Evolutionary conservation across 2,113 vertebrate species (phyloP).

Genomic region (Entosphenus tridentatus): DNA sequence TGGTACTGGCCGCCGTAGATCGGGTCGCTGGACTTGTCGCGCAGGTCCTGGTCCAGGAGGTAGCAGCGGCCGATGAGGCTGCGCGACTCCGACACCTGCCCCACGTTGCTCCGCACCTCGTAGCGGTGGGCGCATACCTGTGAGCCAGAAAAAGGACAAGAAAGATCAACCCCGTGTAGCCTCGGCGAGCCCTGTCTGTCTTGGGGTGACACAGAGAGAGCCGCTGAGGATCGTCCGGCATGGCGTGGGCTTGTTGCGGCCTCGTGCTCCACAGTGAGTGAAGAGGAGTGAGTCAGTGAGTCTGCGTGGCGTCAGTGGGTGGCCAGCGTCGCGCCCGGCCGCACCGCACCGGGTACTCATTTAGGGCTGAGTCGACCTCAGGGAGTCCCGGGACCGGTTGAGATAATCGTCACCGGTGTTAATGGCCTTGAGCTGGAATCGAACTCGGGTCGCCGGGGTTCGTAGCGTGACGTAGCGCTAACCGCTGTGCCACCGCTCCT

Average conservation of each 20-base stretch:
- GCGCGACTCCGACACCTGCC: slow-evolving; percentile 48
- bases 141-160: background rate
- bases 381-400: too few relatives aligned
- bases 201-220: background rate
- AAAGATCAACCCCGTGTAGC: background rate
- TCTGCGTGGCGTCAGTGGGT: background rate
- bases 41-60: slow-evolving; percentile 62
- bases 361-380: too few relatives aligned
- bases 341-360: too few relatives aligned
- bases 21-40: slow-evolving; percentile 27
- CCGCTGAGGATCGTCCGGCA: background rate
- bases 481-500: too few relatives aligned
- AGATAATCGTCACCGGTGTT: too few relatives aligned
- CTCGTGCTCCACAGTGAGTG: too few relatives aligned
- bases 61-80: slow-evolving; percentile 75
- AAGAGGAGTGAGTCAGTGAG: background rate
- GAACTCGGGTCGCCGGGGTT: too few relatives aligned
- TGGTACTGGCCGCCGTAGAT: slow-evolving; percentile 80
- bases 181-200: background rate
- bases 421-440: too few relatives aligned
- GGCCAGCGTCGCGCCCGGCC: background rate
- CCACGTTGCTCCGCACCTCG: slow-evolving; percentile 50
- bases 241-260: background rate
- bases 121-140: slow-evolving; percentile 79
- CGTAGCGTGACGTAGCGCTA: too few relatives aligned